Evolutionary conservation across 2,113 vertebrate genomes (phyloP).

Genomic region (Odocoileus hemionus): DNA sequence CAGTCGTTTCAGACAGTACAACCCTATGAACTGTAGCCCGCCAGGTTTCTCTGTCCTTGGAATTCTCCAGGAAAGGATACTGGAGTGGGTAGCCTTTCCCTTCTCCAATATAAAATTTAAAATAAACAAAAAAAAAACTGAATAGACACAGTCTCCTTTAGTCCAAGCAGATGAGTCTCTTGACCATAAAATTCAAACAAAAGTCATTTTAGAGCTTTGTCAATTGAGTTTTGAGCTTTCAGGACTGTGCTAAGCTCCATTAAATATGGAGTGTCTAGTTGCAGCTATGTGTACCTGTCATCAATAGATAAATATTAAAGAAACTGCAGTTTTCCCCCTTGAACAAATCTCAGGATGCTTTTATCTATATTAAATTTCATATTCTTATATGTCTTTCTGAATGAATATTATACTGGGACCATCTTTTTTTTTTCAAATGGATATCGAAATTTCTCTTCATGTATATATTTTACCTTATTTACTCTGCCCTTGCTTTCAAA

Average conservation of each 20-base stretch:
- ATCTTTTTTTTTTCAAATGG: background rate
- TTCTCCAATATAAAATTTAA: background rate
- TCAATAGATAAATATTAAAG: background rate
- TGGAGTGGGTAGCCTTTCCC: background rate
- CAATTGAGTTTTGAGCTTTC: background rate
- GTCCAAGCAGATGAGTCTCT: background rate
- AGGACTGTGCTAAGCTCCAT: background rate
- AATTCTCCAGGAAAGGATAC: background rate
- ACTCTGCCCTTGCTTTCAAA: background rate
- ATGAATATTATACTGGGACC: background rate
- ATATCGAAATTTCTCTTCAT: background rate
- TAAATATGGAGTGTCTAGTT: background rate
- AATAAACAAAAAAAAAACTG: background rate
- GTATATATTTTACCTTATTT: background rate
- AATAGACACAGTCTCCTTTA: background rate
- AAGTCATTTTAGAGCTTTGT: background rate
- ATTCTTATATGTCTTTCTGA: background rate
- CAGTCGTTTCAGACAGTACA: fast-evolving
- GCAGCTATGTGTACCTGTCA: background rate
- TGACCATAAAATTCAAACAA: background rate
- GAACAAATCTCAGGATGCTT: background rate
- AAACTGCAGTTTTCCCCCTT: background rate
- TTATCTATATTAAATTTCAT: background rate
- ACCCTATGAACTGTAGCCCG: background rate
- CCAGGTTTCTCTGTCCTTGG: background rate